Evolutionary conservation across 2,888 invertebrate genomes (phyloP), one percentile per base, ranked within the genome.

Genomic region (Pollenia labialis): DNA sequence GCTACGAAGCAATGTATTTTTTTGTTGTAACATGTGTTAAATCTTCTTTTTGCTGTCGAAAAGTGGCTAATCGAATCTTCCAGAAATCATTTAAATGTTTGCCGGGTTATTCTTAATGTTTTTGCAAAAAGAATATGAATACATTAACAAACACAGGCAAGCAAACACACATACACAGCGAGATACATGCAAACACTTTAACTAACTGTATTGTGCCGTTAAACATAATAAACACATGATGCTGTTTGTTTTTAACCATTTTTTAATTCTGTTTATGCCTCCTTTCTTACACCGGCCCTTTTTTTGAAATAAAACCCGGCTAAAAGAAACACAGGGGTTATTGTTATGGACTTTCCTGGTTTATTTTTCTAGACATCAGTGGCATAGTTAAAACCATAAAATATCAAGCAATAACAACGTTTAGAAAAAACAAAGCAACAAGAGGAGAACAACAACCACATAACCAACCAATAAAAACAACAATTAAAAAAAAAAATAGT

Each of bases 201-300:
- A 58, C 58, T 72, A 54, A 54, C 64, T 75, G 48, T 69, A 69
- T 62, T 75, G 69, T 50, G 54, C 50, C 40, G 42, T 50, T 23
- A 56, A 14, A 23, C 56, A 56, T 68, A 75, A 62, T 56, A 68
- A 74, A 74, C 66, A 81, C 50, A 74, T 72, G 56, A 74, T 68
- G 74, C 50, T 74, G 71, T 62, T 80, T 62, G 50, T 18, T 44
- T 54, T 52, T n/a, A 32, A 32, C 32, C 0, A 6, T 6, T 32
- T 32, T 32, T 32, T 32, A 6, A 32, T 32, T 32, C 32, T 32
- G 32, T 32, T 32, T 6, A 32, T 32, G 32, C 32, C 32, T 32
- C 32, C 32, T 44, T 12, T 60, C 12, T 46, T 11, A 62, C 50
- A 16, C 10, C 16, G 10, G 42, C 23, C 42, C 23, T 6, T 32